Evolutionary conservation across 2,113 vertebrate species (phyloP).

Genomic region (Tragelaphus scriptus): DNA sequence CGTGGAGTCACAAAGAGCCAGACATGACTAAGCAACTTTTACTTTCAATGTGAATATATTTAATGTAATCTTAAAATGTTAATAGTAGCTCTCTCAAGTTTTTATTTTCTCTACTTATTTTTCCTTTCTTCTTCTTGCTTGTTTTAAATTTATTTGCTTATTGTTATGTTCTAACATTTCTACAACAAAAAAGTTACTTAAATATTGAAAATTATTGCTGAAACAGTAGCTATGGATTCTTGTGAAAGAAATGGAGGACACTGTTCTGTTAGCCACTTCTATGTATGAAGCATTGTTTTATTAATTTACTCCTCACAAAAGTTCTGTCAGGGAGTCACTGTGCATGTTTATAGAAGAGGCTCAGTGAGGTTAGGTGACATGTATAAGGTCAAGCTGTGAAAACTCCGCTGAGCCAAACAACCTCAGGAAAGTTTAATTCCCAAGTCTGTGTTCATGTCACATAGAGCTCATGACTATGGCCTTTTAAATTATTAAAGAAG

Average conservation of each 20-base stretch:
- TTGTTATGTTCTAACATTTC: not conserved
- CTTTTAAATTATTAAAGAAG: not conserved
- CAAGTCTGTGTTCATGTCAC: not conserved
- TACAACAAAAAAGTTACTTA: not conserved
- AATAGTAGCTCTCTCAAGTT: not conserved
- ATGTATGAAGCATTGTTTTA: not conserved
- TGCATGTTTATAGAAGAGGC: not conserved
- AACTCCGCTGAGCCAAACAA: not conserved
- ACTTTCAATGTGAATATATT: not conserved
- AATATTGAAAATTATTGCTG: not conserved
- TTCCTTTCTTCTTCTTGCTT: not conserved
- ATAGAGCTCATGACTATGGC: not conserved
- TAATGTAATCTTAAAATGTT: not conserved
- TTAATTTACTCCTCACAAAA: not conserved
- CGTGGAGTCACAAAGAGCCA: not conserved
- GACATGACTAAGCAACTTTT: not conserved
- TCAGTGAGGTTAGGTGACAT: not conserved
- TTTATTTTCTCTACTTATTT: not conserved
- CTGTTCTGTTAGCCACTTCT: not conserved
- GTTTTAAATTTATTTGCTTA: not conserved
- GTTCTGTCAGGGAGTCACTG: not conserved
- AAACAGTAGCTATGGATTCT: not conserved
- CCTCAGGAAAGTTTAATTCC: not conserved
- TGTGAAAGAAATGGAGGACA: not conserved
- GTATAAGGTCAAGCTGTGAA: not conserved